Evolutionary conservation across 1,140 invertebrate species (phyloP).

Genomic region (Drosophila eugracilis): DNA sequence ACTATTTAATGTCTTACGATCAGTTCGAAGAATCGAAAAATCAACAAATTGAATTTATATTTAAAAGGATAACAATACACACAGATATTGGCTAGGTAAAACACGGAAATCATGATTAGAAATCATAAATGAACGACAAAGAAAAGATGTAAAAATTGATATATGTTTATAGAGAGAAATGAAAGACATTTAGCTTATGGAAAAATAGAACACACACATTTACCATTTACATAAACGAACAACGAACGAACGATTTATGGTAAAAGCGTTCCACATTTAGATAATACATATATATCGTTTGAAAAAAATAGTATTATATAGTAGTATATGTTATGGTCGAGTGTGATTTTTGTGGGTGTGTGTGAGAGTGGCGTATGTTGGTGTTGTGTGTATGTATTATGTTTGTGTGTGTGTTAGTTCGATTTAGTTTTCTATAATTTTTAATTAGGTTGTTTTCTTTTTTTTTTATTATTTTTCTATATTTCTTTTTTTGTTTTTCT

Average conservation of each 20-base stretch:
- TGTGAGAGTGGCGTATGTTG: conserved; percentile 31
- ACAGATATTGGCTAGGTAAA: conserved; percentile 1
- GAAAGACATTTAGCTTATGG: conserved; percentile 68
- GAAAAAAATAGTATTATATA: conserved; percentile 57
- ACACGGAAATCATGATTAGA: conserved; percentile 1
- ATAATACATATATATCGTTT: conserved; percentile 82
- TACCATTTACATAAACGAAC: conserved; percentile 84
- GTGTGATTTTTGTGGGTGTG: conserved; percentile 26
- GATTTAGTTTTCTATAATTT: conserved; percentile 48
- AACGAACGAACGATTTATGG: conserved; percentile 84
- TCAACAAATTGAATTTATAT: background rate
- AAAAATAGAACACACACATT: conserved; percentile 82
- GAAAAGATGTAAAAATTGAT: conserved; percentile 6
- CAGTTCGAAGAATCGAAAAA: background rate
- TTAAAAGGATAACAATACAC: background rate
- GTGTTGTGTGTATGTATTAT: conserved; percentile 29
- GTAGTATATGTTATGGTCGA: conserved; percentile 31
- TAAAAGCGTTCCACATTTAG: conserved; percentile 85
- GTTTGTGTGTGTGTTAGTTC: conserved; percentile 43
- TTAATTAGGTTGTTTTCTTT: conserved; percentile 12
- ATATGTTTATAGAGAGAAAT: conserved; percentile 39
- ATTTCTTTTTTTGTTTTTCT: conserved; percentile 20
- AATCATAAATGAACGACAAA: conserved; percentile 3
- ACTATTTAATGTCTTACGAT: background rate
- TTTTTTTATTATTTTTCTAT: conserved; percentile 23